Conservation (phyloP, 2,888 invertebrate genomes). For the Drosophila neoperkinsi region DNA sequence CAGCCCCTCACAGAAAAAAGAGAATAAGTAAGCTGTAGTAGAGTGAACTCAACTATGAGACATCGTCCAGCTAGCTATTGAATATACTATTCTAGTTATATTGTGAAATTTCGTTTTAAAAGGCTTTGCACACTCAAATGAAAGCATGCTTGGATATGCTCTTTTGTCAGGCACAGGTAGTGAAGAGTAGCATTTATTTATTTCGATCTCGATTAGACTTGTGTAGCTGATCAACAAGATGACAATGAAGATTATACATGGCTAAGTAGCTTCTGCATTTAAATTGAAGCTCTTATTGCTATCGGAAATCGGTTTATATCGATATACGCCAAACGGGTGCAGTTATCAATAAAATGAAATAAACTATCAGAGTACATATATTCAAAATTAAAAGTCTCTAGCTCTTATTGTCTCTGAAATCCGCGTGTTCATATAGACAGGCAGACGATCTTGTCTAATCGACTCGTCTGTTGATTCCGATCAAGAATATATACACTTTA, state of each 20-base stretch:
- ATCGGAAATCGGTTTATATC: not conserved
- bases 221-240: too few species aligned
- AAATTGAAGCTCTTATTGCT: too few species aligned
- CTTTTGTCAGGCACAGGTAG: not conserved
- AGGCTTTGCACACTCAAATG: too few species aligned
- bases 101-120: not conserved
- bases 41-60: not conserved
- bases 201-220: too few species aligned
- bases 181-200: not conserved
- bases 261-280: too few species aligned
- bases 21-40: constrained; percentile 1
- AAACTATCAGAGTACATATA: not conserved
- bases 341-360: too few species aligned
- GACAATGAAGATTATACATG: too few species aligned
- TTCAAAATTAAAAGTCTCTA: not conserved
- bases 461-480: not conserved
- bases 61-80: not conserved
- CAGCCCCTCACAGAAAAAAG: constrained; percentile 35
- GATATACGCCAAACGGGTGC: not conserved
- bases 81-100: not conserved
- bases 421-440: not conserved
- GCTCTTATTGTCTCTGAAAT: not conserved
- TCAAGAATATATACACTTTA: not conserved
- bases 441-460: not conserved
- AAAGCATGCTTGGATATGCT: not conserved